Base-by-base conservation (phyloP, 37 sponge, comb jelly and placozoan species). In the Bolinopsis microptera region DNA sequence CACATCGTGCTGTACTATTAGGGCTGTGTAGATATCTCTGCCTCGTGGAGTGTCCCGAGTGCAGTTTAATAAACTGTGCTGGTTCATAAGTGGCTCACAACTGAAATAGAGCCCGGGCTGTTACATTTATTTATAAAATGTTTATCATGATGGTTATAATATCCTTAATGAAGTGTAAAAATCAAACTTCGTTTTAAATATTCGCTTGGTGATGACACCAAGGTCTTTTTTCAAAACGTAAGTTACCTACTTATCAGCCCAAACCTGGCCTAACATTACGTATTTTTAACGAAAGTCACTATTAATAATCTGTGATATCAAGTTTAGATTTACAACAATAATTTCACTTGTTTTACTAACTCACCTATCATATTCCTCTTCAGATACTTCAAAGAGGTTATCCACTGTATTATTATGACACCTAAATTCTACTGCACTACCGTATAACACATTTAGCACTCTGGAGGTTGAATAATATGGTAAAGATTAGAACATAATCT, bases 371-470 rank as follows among this genome's bases (percentile, higher is more conserved):
- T 86, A 86, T 34, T 86, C 90, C 90, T 86, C 90, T 39, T 40
- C 39, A 1, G 90, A 86, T 3, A 86, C 90, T 40, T 86, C 90
- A 41, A 36, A 86, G 90, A 86, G 90, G 36, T 86, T 86, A 39
- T 86, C 24, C 5, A 86, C 90, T 41, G 90, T 86, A 22, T 86
- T 39, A 86, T 86, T 86, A 39, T 86, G 90, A 41, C 90, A 86
- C 30, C 90, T 39, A 41, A 86, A 86, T 86, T 86, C 90, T 36
- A 86, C 90, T 3, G 90, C 90, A 41, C 90, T 86, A 41, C 90
- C 90, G 36, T 86, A 86, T 86, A 86, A 41, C 61, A 86, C 90
- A 41, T 86, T 38, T 26, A 33, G 8, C 0, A 30, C 90, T 38
- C 90, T 86, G 90, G 26, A n/a, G n/a, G n/a, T n/a, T n/a, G n/a